Evolutionary conservation across 2,797 vertebrate genomes (phyloP).

Genomic region (Eutrigla gurnardus): DNA sequence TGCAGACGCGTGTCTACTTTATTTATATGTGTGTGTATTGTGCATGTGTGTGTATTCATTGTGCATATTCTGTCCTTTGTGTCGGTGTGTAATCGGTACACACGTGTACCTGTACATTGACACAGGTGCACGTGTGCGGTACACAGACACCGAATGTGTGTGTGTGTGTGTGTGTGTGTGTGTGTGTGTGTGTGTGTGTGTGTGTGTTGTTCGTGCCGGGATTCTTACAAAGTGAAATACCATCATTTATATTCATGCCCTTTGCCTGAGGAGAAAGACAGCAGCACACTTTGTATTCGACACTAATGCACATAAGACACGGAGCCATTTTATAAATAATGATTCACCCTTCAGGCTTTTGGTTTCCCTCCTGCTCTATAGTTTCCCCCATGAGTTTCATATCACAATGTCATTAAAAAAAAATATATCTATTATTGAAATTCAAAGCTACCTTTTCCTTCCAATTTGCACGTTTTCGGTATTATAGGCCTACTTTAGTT

Average conservation of each 20-base stretch:
- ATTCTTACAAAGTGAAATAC: slow-evolving; percentile 54
- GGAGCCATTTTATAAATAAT: slow-evolving; percentile 72
- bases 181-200: neutral
- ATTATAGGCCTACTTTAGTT: neutral
- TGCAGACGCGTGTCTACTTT: neutral
- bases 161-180: slow-evolving; percentile 9
- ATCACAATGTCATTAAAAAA: slow-evolving; percentile 14
- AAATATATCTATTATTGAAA: slow-evolving; percentile 30
- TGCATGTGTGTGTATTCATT: neutral
- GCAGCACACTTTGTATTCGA: slow-evolving; percentile 61
- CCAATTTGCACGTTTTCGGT: slow-evolving; percentile 18
- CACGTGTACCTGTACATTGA: neutral
- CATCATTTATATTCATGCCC: slow-evolving; percentile 69
- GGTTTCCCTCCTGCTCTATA: slow-evolving; percentile 20
- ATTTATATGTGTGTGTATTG: neutral
- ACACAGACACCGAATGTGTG: neutral
- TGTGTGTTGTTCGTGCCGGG: slow-evolving; percentile 30
- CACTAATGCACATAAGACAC: slow-evolving; percentile 75
- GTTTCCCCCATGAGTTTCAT: slow-evolving; percentile 15
- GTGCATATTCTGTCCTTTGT: too few species aligned
- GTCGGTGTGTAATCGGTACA: neutral
- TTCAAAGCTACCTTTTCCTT: slow-evolving; percentile 17
- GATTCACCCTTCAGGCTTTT: slow-evolving; percentile 65
- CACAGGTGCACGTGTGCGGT: accelerated
- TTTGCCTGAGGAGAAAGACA: slow-evolving; percentile 60